These are phyloP conservation scores for Ophion slaviceki DNA, from an alignment of 2,888 invertebrate species.

Conservation along the genomic window DNA sequence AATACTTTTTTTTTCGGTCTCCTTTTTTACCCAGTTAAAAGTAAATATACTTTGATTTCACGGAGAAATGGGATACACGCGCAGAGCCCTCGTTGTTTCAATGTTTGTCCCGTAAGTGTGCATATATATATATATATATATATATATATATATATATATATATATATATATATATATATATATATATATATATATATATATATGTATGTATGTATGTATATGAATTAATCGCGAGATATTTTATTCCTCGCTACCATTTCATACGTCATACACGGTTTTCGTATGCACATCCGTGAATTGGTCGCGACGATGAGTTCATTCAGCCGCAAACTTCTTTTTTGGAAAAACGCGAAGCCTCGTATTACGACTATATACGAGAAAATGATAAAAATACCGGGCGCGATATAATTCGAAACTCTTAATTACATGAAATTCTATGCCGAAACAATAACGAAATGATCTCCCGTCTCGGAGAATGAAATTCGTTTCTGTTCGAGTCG, in stretches of 20 bases:
- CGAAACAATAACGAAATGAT: not conserved
- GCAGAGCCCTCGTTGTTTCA: not conserved
- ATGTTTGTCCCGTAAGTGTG: not conserved
- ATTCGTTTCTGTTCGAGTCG: not conserved
- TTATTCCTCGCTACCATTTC: no score
- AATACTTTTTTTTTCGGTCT: slow-evolving; percentile 11
- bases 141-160: not conserved
- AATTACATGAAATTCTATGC: not conserved
- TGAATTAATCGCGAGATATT: no score
- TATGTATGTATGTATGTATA: not conserved
- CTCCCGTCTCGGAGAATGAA: not conserved
- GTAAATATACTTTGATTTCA: not conserved
- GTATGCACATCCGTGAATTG: no score
- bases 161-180: not conserved
- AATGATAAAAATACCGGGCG: no score
- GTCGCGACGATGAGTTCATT: no score
- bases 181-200: not conserved
- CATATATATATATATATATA: not conserved
- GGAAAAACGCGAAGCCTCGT: no score
- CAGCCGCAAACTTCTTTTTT: no score
- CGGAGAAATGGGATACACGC: not conserved
- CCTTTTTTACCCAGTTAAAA: not conserved
- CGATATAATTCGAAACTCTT: no score
- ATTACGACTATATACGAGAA: no score
- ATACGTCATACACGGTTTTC: no score